A percentile compares a stretch with the other conserved stretches of the same genome.
These are phyloP conservation scores for Pararge aegeria DNA, from an alignment of 1,140 invertebrate species.

Conservation along the genomic window DNA sequence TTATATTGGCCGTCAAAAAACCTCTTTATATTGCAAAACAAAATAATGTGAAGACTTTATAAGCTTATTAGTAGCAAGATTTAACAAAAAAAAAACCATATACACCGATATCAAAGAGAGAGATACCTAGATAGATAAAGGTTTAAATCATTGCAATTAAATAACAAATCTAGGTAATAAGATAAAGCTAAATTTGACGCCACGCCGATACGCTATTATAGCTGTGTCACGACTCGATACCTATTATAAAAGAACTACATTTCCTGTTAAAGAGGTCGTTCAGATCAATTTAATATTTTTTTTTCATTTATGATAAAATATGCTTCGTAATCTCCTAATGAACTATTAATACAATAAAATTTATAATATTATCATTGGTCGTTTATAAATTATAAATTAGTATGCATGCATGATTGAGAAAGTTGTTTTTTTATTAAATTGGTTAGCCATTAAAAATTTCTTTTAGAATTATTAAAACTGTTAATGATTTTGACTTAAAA, in stretches of 20 bases:
- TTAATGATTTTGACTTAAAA: neutral
- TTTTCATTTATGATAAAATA: conserved; percentile 18
- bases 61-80: no score
- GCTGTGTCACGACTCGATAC: conserved; percentile 36
- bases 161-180: conserved; percentile 31
- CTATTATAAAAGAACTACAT: conserved; percentile 36
- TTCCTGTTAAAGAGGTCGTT: conserved; percentile 37
- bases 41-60: no score
- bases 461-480: neutral
- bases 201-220: conserved; percentile 25
- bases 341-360: conserved; percentile 4
- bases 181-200: conserved; percentile 29
- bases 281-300: conserved; percentile 31
- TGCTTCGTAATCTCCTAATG: conserved; percentile 23
- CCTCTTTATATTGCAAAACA: conserved; percentile 18
- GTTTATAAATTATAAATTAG: conserved; percentile 13
- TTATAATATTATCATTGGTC: conserved; percentile 2
- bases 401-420: conserved; percentile 15
- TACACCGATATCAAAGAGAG: neutral
- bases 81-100: no score
- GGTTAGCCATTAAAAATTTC: neutral
- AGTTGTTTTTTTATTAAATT: conserved; percentile 12
- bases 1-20: conserved; percentile 15
- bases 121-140: no score
- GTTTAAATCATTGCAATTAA: conserved; percentile 19